A percentile compares a stretch with the other conserved stretches of the same genome.
Conservation (phyloP, 2,888 invertebrate genomes). For the Thelaira solivaga region DNA sequence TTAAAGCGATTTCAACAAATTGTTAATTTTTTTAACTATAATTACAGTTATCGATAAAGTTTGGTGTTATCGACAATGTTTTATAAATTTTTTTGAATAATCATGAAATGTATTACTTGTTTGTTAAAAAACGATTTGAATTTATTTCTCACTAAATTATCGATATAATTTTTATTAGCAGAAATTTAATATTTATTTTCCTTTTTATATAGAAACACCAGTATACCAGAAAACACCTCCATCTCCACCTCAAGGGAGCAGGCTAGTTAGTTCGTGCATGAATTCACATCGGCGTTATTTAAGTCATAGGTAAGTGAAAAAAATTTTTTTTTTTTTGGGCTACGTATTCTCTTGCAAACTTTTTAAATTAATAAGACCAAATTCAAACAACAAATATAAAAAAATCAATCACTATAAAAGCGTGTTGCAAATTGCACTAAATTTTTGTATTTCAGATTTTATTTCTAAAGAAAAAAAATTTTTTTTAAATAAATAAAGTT, state of each 20-base stretch:
- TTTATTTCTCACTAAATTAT: too few relatives aligned
- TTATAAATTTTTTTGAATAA: not conserved
- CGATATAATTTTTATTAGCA: too few relatives aligned
- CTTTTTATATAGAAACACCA: conserved; percentile 88
- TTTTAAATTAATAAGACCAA: too few relatives aligned
- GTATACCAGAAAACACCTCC: conserved; percentile 93
- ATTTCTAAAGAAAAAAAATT: not conserved
- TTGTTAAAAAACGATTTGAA: not conserved
- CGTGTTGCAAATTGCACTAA: too few relatives aligned
- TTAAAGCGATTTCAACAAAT: too few relatives aligned
- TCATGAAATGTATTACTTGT: not conserved
- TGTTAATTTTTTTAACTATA: too few relatives aligned
- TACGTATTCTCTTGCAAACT: too few relatives aligned
- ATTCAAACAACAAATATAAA: too few relatives aligned
- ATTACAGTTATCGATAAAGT: not conserved
- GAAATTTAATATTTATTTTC: conserved; percentile 25
- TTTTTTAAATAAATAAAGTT: not conserved
- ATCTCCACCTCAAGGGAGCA: conserved; percentile 83
- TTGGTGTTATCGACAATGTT: too few relatives aligned
- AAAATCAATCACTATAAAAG: too few relatives aligned
- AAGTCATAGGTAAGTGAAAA: conserved; percentile 89
- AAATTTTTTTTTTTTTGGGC: not conserved
- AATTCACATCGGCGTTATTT: conserved; percentile 90
- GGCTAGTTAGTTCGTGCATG: conserved; percentile 89
- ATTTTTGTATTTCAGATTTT: too few relatives aligned